These are phyloP conservation scores for Parnassius smintheus DNA, from an alignment of 2,888 invertebrate genomes.

Conservation along the genomic window DNA sequence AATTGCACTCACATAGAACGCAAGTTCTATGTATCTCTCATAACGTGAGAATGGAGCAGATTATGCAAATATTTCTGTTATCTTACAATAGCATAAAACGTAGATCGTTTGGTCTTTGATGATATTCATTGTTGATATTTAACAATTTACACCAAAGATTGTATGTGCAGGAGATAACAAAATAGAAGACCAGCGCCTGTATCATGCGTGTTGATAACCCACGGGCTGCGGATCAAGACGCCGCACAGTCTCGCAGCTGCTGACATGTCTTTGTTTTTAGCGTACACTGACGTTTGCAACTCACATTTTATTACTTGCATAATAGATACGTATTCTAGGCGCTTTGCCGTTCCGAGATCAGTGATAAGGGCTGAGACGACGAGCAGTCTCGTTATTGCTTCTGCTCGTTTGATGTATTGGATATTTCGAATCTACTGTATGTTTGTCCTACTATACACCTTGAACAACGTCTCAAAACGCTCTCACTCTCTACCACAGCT, in stretches of 20 bases:
- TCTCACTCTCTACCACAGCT: too few species aligned
- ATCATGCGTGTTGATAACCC: constrained; percentile 53
- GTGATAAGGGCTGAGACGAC: constrained; percentile 14
- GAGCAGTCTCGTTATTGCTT: constrained; percentile 14
- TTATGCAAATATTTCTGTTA: too few species aligned
- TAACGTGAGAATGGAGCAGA: too few species aligned
- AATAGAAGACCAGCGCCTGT: constrained; percentile 13
- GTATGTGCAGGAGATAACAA: not conserved
- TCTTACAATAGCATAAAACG: too few species aligned
- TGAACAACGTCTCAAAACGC: too few species aligned
- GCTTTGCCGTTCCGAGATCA: constrained; percentile 2
- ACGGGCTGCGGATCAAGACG: constrained; percentile 55
- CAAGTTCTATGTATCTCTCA: too few species aligned
- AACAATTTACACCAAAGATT: constrained; percentile 5
- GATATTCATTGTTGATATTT: too few species aligned
- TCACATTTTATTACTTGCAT: constrained; percentile 2
- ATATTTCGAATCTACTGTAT: too few species aligned
- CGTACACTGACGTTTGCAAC: constrained; percentile 10
- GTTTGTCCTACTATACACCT: too few species aligned
- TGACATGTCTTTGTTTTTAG: constrained; percentile 29
- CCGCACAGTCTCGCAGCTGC: constrained; percentile 54
- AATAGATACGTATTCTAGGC: constrained; percentile 12
- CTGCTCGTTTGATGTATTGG: not conserved
- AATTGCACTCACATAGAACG: too few species aligned
- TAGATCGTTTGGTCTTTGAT: too few species aligned